Conservation (phyloP, 2,113 vertebrate genomes). For the Mohoua ochrocephala region DNA sequence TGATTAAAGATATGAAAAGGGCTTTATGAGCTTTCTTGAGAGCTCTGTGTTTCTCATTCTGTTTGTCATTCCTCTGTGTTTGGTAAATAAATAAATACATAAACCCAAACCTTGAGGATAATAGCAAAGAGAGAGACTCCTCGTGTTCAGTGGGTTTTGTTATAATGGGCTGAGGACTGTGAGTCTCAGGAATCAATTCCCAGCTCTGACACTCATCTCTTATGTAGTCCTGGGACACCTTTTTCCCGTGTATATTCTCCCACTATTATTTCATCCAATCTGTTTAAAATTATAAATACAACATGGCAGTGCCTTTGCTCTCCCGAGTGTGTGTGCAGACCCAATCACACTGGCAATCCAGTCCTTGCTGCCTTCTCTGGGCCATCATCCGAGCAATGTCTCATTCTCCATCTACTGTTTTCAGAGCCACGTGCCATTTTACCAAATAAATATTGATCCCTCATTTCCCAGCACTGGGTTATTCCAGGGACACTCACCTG, state of each 20-base stretch:
- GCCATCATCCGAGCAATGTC: neutral
- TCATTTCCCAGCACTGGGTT: neutral
- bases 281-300: neutral
- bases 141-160: neutral
- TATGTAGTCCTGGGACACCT: neutral
- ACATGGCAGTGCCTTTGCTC: neutral
- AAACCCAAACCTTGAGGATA: constrained; percentile 8
- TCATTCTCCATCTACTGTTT: neutral
- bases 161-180: neutral
- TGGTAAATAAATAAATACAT: constrained; percentile 43
- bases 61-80: constrained; percentile 43
- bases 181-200: neutral
- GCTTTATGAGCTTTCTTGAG: constrained; percentile 58
- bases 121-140: neutral
- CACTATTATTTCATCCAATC: neutral
- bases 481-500: neutral
- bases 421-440: neutral
- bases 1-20: constrained; percentile 66
- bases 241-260: neutral
- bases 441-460: neutral
- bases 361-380: neutral
- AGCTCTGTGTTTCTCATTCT: constrained; percentile 40
- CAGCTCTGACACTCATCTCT: neutral
- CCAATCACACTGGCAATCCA: neutral
- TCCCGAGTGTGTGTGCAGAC: neutral